Base-by-base conservation (phyloP, 2,113 vertebrate species). In the Cavia aperea region DNA sequence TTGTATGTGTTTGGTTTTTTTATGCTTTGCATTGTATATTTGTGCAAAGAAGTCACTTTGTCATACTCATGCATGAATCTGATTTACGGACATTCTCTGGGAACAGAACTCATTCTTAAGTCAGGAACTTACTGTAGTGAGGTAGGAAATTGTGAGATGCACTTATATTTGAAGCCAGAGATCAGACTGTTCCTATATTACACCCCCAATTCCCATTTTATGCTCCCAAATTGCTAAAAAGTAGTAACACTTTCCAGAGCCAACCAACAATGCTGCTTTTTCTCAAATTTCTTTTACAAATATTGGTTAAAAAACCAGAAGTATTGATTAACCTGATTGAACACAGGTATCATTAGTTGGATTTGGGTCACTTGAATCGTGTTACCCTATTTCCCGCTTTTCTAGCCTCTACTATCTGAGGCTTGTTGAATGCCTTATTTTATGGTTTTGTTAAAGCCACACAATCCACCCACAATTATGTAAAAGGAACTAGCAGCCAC, bases 201-300 rank as follows among this genome's bases (percentile, higher is more conserved):
- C 29, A 39, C 23, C 15, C 12, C 8, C 5, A 46, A 43, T 0
- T 7, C 46, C 56, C 39, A 81, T 66, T 90, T 65, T 81, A 60
- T 26, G 36, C 11, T 9, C 0, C 24, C 15, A 66, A 16, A 29
- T 66, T 93, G 11, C 51, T 15, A 31, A 60, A 62, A 46, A 77
- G 23, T 36, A 68, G 18, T 93, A 92, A 95, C 91, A 96, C 92
- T 96, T 96, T 0, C 65, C 0, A 95, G 93, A 97, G 93, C 89
- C 77, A 95, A 95, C 92, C 92, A 94, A 96, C 94, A 96, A 95
- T 93, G 91, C 58, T 95, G 88, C 65, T 96, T 96, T 96, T 46
- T 2, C 10, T 95, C 94, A 96, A 93, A 94, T 85, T 49, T 78
- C 91, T 95, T 68, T 79, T 93, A 51, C 66, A 85, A 93, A 66